Conservation (phyloP, 2,113 vertebrate genomes). For the Ancistrus triradiatus region DNA sequence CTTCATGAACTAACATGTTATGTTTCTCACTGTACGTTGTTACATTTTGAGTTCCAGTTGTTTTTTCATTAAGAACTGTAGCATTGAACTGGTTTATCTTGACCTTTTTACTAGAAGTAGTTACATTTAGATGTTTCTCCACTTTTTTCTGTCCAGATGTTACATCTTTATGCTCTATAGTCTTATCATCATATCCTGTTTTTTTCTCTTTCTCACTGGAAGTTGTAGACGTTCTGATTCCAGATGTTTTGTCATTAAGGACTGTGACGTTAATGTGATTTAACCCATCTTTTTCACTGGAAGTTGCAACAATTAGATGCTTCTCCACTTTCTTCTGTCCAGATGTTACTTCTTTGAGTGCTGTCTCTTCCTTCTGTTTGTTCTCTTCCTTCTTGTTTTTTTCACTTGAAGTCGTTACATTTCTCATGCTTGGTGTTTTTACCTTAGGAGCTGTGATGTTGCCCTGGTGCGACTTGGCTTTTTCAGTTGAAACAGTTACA, state of each 20-base stretch:
- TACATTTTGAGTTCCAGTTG: neutral
- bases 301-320: slow-evolving; percentile 2
- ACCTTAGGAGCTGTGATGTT: slow-evolving; percentile 5
- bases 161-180: neutral
- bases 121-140: slow-evolving; percentile 24
- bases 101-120: slow-evolving; percentile 39
- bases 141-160: neutral
- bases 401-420: slow-evolving; percentile 33
- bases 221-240: neutral
- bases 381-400: neutral
- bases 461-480: slow-evolving; percentile 19
- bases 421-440: slow-evolving; percentile 16
- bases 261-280: neutral
- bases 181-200: neutral
- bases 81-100: slow-evolving; percentile 14
- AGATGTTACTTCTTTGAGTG: neutral
- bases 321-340: slow-evolving; percentile 1
- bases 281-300: neutral
- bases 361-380: too few species aligned
- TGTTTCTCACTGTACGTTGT: neutral
- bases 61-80: neutral
- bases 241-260: neutral
- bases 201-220: neutral
- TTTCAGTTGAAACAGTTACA: slow-evolving; percentile 28
- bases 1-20: neutral